phyloP scores from a whole-genome alignment of 23 tunicate genomes.

The Botrylloides violaceus region DNA sequence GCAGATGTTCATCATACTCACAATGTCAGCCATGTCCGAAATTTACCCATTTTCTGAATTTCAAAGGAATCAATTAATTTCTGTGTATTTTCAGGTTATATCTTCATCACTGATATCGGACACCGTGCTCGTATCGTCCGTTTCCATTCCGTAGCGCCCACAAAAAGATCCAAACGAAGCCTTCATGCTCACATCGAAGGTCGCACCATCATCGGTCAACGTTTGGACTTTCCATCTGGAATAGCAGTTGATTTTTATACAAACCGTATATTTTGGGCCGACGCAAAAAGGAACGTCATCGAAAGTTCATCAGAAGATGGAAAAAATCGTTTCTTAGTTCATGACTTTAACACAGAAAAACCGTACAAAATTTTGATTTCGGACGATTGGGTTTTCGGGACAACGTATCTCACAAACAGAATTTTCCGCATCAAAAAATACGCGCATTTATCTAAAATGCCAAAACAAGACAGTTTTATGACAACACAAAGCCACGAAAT shows the following conservation, averaged over 20 bases:
- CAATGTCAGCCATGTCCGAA: too few species aligned
- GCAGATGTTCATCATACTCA: too few species aligned
- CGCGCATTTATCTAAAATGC: slow-evolving; percentile 18
- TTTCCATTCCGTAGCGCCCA: neutral
- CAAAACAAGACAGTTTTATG: neutral
- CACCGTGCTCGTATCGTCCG: slow-evolving; percentile 13
- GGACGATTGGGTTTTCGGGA: slow-evolving; percentile 64
- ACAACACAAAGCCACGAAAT: neutral
- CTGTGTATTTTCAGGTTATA: slow-evolving; percentile 17
- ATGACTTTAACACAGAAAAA: slow-evolving; percentile 15
- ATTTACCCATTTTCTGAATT: too few species aligned
- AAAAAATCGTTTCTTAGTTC: slow-evolving; percentile 3
- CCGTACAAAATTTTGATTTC: slow-evolving; percentile 37
- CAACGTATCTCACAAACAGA: slow-evolving; percentile 24
- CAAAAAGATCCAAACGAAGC: slow-evolving; percentile 15
- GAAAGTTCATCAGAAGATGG: slow-evolving; percentile 33
- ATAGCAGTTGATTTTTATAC: slow-evolving; percentile 39
- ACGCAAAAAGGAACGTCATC: slow-evolving; percentile 35
- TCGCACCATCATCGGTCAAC: slow-evolving; percentile 4
- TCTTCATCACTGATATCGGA: slow-evolving; percentile 11
- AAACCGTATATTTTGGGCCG: slow-evolving; percentile 53
- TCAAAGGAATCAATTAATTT: too few species aligned
- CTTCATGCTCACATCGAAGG: neutral
- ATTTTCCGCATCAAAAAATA: slow-evolving; percentile 57
- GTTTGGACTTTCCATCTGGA: slow-evolving; percentile 47